Percentiles rank a stretch among this genome's conserved stretches.
Evolutionary conservation across 2,797 vertebrate species (phyloP).

Genomic region (Aratinga solstitialis): DNA sequence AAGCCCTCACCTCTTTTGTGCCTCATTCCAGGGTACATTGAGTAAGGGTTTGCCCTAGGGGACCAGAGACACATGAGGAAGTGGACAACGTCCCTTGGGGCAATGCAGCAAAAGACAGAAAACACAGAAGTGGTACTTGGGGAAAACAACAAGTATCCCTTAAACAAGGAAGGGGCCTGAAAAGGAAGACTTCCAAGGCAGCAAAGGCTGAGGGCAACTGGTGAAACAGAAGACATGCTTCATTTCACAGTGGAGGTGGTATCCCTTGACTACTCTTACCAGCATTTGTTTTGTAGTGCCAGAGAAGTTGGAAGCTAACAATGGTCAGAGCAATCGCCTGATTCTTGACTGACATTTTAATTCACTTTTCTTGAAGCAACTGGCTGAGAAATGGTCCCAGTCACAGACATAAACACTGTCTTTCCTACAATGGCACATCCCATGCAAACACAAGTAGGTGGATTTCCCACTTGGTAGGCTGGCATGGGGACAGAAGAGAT

Average conservation of each 20-base stretch:
- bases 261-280: not conserved
- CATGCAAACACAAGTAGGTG: not conserved
- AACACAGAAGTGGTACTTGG: not conserved
- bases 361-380: not conserved
- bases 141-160: not conserved
- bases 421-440: not conserved
- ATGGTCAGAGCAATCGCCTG: not conserved
- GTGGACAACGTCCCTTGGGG: not conserved
- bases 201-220: not conserved
- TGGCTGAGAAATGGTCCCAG: not conserved
- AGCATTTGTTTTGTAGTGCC: not conserved
- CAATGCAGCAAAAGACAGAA: not conserved
- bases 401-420: not conserved
- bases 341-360: not conserved
- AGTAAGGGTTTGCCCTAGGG: not conserved
- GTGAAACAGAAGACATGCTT: not conserved
- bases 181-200: not conserved
- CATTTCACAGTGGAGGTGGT: not conserved
- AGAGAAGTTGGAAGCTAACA: not conserved
- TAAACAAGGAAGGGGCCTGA: not conserved
- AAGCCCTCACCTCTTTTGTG: not conserved
- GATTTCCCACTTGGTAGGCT: not conserved
- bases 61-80: not conserved
- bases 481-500: not conserved
- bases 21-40: not conserved